A percentile compares a stretch with the other conserved stretches of the same genome.
Conservation (phyloP, 2,888 invertebrate species). For the Xestia rhomboidea region DNA sequence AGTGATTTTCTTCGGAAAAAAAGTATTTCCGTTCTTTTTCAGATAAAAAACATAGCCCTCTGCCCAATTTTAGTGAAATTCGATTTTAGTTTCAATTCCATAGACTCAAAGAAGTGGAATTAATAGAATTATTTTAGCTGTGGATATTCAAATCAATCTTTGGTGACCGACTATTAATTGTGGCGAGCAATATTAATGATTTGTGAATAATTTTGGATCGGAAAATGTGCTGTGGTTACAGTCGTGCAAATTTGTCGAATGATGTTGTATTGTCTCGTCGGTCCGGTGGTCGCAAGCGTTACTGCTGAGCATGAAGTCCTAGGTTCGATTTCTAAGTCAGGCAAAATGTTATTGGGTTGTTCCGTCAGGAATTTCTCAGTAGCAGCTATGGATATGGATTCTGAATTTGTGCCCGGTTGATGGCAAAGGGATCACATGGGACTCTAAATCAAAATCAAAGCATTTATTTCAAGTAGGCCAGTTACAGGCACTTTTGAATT, state of each 20-base stretch:
- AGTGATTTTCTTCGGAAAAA: slow-evolving; percentile 7
- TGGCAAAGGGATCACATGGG: not conserved
- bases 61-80: not conserved
- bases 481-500: too few relatives aligned
- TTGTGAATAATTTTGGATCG: slow-evolving; percentile 6
- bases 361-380: not conserved
- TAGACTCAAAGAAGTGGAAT: not conserved
- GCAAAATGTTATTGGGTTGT: not conserved
- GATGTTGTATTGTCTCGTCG: not conserved
- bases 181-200: slow-evolving; percentile 38
- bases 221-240: not conserved
- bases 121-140: slow-evolving; percentile 15
- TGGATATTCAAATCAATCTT: slow-evolving; percentile 27
- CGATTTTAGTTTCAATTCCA: not conserved
- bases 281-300: not conserved
- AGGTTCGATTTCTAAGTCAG: not conserved
- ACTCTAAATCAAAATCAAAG: too few relatives aligned
- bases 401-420: not conserved
- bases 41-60: not conserved
- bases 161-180: slow-evolving; percentile 33
- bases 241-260: slow-evolving; percentile 5
- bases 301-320: not conserved
- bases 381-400: not conserved
- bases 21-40: not conserved
- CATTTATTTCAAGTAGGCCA: too few relatives aligned